Evolutionary conservation across 2,797 vertebrate genomes (phyloP).

Genomic region (Kryptolebias ocellatus): DNA sequence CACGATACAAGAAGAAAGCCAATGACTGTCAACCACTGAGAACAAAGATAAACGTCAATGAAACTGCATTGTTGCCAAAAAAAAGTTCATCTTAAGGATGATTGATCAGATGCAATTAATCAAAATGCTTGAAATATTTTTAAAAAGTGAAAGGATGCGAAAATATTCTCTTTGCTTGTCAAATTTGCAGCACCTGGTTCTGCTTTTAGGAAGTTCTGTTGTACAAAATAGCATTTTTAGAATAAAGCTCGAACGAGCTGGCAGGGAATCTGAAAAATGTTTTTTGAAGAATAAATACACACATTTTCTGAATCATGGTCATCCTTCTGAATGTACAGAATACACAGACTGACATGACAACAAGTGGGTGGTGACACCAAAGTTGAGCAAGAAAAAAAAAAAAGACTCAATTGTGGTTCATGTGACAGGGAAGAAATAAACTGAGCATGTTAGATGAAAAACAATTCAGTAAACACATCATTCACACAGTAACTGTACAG

Average conservation of each 20-base stretch:
- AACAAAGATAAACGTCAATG: not conserved
- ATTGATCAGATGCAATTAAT: not conserved
- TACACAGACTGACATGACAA: not conserved
- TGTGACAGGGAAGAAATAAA: conserved; percentile 6
- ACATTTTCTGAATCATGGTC: not conserved
- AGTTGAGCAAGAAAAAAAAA: not conserved
- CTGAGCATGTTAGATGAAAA: conserved; percentile 17
- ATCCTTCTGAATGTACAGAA: too few species aligned
- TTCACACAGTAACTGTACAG: conserved; percentile 70
- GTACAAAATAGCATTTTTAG: too few species aligned
- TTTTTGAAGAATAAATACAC: too few species aligned
- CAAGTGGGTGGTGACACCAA: not conserved
- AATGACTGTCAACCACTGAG: conserved; percentile 5
- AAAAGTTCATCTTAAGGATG: conserved; percentile 5
- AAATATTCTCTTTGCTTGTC: too few species aligned
- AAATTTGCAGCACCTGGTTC: not conserved
- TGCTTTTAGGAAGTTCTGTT: too few species aligned
- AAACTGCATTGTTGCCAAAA: conserved; percentile 20
- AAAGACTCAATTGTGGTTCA: not conserved
- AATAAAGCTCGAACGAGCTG: too few species aligned
- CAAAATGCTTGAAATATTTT: not conserved
- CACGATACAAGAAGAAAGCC: not conserved
- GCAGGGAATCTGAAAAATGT: too few species aligned
- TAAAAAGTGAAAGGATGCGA: too few species aligned
- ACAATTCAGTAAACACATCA: conserved; percentile 48